Evolutionary conservation across 2,888 invertebrate genomes (phyloP).

Genomic region (Autographa pulchrina): DNA sequence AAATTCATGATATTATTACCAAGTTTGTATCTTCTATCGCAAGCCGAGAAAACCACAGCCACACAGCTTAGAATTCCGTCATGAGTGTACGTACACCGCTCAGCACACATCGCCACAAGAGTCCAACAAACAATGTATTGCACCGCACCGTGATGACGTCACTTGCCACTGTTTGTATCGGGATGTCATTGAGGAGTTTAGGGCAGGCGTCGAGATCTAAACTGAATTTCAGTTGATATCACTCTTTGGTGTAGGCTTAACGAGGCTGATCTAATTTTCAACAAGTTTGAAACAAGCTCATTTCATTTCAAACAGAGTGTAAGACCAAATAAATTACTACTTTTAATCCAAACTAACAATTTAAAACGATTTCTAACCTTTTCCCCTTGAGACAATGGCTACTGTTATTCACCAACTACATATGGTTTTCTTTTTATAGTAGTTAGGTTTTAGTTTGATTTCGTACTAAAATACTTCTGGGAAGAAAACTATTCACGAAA

Average conservation of each 20-base stretch:
- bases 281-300: neutral
- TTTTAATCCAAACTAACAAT: no score
- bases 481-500: neutral
- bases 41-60: neutral
- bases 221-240: neutral
- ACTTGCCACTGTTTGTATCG: constrained; percentile 38
- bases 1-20: neutral
- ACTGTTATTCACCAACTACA: no score
- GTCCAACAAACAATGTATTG: constrained; percentile 41
- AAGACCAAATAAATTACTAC: no score
- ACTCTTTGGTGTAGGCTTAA: neutral
- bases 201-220: constrained; percentile 34
- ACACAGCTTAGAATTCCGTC: neutral
- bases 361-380: no score
- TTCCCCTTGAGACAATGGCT: no score
- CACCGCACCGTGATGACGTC: constrained; percentile 31
- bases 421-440: no score
- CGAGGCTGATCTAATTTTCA: neutral
- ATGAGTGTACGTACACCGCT: constrained; percentile 33
- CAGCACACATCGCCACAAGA: constrained; percentile 40
- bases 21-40: neutral
- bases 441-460: no score
- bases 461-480: neutral
- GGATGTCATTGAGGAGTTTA: constrained; percentile 41
- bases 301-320: no score